phyloP scores from a whole-genome alignment of 2,113 vertebrate genomes.

The Chrysemys picta region DNA sequence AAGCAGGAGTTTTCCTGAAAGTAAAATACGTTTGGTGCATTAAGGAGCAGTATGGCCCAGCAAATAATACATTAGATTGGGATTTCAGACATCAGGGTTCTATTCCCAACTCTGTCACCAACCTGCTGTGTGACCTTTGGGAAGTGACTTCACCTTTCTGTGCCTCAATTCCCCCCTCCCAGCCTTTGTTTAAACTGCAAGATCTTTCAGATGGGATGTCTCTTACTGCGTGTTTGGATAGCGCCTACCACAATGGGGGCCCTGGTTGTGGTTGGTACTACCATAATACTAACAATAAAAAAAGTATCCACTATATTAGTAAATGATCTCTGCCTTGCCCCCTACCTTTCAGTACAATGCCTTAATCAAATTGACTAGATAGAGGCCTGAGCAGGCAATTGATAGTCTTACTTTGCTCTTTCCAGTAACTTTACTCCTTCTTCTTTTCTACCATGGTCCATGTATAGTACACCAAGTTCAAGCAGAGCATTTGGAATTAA shows the following conservation, averaged over 20 bases:
- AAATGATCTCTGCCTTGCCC: not conserved
- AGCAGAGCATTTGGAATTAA: constrained; percentile 94
- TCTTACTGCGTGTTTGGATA: not conserved
- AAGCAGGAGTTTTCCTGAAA: not conserved
- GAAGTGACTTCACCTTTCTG: not conserved
- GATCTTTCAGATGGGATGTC: not conserved
- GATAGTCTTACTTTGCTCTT: constrained; percentile 89
- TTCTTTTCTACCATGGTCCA: constrained; percentile 87
- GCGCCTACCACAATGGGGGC: not conserved
- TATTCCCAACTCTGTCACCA: not conserved
- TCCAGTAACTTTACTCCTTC: constrained; percentile 92
- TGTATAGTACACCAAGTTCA: constrained; percentile 92
- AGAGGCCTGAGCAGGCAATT: not conserved
- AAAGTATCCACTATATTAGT: not conserved
- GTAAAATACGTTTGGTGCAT: not conserved
- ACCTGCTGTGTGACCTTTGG: not conserved
- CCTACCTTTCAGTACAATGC: not conserved
- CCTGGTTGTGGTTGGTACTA: not conserved
- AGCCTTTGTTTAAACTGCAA: not conserved
- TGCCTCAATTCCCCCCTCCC: not conserved
- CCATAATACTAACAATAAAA: not conserved
- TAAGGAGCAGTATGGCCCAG: not conserved
- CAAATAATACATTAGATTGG: not conserved
- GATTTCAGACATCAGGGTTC: not conserved
- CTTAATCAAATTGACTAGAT: not conserved